Conservation (phyloP, 2,113 vertebrate species). For the Myrmecophaga tridactyla region DNA sequence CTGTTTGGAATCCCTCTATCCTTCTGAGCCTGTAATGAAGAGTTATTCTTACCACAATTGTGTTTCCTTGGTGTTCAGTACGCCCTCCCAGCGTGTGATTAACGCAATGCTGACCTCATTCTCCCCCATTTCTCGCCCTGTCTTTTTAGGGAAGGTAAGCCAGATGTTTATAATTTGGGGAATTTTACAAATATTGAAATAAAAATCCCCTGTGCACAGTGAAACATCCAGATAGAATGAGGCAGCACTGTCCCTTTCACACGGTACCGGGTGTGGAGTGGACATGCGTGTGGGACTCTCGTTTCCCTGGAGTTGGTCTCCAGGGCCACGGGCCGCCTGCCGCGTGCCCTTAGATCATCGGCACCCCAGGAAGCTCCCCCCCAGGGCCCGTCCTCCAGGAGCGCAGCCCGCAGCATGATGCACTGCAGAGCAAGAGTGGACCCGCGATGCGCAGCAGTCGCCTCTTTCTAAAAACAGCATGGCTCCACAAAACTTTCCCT, state of each 20-base stretch:
- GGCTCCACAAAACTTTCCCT: not conserved
- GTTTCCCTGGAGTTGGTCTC: too few relatives aligned
- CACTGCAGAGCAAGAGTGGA: not conserved
- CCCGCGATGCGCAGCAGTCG: not conserved
- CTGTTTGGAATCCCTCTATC: not conserved
- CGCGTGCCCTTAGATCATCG: too few relatives aligned
- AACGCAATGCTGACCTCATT: slow-evolving; percentile 67
- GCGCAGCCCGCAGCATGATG: too few relatives aligned
- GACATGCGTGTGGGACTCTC: not conserved
- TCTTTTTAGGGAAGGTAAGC: slow-evolving; percentile 16
- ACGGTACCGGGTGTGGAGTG: slow-evolving; percentile 19
- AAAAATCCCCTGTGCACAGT: slow-evolving; percentile 38
- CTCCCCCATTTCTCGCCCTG: not conserved
- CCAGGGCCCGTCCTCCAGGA: too few relatives aligned
- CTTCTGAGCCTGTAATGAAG: slow-evolving; percentile 56
- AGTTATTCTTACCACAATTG: slow-evolving; percentile 54
- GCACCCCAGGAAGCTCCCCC: too few relatives aligned
- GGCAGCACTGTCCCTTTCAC: not conserved
- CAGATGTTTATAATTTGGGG: slow-evolving; percentile 44
- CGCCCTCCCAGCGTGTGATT: slow-evolving; percentile 52
- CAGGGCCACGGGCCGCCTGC: too few relatives aligned
- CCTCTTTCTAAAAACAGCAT: not conserved
- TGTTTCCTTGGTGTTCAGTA: slow-evolving; percentile 66
- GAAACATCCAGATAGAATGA: not conserved
- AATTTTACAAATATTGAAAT: slow-evolving; percentile 15